phyloP scores from a whole-genome alignment of 2,888 invertebrate species.

The Idaea straminata region DNA sequence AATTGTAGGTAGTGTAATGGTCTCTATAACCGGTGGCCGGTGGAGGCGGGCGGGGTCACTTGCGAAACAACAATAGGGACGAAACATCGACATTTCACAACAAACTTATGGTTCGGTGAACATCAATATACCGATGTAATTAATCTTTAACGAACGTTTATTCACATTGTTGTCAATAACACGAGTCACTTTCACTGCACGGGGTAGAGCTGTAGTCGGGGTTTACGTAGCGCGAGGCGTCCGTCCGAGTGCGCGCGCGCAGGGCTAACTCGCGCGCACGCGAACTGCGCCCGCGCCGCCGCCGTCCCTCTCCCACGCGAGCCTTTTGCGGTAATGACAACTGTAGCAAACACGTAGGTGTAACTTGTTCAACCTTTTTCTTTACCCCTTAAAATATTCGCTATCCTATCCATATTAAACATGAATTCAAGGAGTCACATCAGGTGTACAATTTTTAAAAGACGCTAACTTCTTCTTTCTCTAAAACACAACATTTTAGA shows the following conservation, averaged over 20 bases:
- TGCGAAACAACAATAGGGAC: constrained; percentile 33
- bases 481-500: neutral
- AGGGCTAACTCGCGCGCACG: constrained; percentile 64
- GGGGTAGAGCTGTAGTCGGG: constrained; percentile 34
- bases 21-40: constrained; percentile 28
- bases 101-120: constrained; percentile 21
- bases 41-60: constrained; percentile 18
- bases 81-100: constrained; percentile 24
- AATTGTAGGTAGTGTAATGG: constrained; percentile 13
- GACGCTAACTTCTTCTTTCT: neutral
- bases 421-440: neutral
- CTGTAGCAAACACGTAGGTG: constrained; percentile 62
- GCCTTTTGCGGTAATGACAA: constrained; percentile 48
- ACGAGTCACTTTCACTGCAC: constrained; percentile 67
- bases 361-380: constrained; percentile 36
- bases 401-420: neutral
- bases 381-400: neutral
- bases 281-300: constrained; percentile 12
- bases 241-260: constrained; percentile 62
- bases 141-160: constrained; percentile 23
- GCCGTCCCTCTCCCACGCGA: constrained; percentile 57
- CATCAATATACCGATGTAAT: constrained; percentile 9
- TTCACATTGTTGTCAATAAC: constrained; percentile 32
- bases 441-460: neutral
- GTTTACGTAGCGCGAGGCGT: constrained; percentile 42